phyloP scores from a whole-genome alignment of 1,140 invertebrate species.

The Halesus radiatus region DNA sequence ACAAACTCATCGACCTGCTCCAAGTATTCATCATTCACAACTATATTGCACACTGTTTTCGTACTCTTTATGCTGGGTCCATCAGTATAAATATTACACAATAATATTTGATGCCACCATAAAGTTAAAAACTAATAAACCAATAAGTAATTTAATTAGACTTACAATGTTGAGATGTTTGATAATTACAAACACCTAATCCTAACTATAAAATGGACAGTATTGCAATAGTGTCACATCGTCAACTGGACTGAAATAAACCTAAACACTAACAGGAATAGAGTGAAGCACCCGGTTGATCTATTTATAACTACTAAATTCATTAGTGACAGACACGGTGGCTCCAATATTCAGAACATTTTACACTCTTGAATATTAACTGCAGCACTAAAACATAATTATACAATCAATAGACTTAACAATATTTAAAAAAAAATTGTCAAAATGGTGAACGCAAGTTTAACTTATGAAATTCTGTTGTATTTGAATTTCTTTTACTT shows the following conservation, averaged over 20 bases:
- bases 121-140: no score
- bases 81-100: no score
- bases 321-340: background rate
- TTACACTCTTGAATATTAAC: constrained; percentile 9
- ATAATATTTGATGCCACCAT: no score
- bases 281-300: constrained; percentile 16
- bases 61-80: no score
- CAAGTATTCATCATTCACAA: no score
- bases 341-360: background rate
- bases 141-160: no score
- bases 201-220: no score
- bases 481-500: constrained; percentile 89
- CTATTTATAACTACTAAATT: constrained; percentile 31
- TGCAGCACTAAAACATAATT: background rate
- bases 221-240: no score
- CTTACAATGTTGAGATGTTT: no score
- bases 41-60: no score
- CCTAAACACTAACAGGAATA: background rate
- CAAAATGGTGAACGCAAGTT: constrained; percentile 77
- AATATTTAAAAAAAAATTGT: constrained; percentile 4
- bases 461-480: constrained; percentile 84
- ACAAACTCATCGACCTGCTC: no score
- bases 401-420: background rate
- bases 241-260: background rate
- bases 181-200: no score